Conservation (phyloP, 2,888 invertebrate species). For the Brachypalpus laphriformis region DNA sequence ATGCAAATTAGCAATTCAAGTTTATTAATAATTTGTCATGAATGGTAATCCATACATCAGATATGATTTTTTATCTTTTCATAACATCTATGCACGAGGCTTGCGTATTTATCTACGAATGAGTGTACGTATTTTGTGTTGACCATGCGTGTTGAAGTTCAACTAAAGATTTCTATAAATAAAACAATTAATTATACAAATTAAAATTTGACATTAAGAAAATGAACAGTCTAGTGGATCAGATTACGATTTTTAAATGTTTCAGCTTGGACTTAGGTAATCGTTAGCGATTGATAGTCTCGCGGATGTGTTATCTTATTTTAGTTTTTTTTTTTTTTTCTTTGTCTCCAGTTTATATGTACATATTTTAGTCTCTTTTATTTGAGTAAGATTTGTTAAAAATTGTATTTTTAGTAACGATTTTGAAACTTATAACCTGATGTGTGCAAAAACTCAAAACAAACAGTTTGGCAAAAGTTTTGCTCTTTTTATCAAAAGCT, state of each 20-base stretch:
- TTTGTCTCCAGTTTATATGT: neutral
- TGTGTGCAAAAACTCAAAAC: too few relatives aligned
- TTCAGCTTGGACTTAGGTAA: neutral
- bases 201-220: neutral
- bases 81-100: neutral
- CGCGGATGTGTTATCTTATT: neutral
- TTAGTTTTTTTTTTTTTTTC: neutral
- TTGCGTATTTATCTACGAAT: neutral
- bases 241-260: neutral
- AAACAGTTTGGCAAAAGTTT: too few relatives aligned
- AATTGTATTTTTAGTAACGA: too few relatives aligned
- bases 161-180: neutral
- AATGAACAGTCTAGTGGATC: neutral
- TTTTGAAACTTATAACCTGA: too few relatives aligned
- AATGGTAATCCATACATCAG: neutral
- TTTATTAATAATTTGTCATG: neutral
- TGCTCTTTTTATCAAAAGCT: too few relatives aligned
- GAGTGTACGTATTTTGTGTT: neutral
- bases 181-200: neutral
- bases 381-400: neutral
- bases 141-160: neutral
- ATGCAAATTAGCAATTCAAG: conserved; percentile 9
- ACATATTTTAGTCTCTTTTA: too few relatives aligned
- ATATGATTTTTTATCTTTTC: neutral
- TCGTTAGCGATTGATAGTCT: neutral